Percentiles rank a stretch among this genome's conserved stretches.
These are phyloP conservation scores for Anguilla marmorata DNA, from an alignment of 2,797 vertebrate species.

Conservation along the genomic window DNA sequence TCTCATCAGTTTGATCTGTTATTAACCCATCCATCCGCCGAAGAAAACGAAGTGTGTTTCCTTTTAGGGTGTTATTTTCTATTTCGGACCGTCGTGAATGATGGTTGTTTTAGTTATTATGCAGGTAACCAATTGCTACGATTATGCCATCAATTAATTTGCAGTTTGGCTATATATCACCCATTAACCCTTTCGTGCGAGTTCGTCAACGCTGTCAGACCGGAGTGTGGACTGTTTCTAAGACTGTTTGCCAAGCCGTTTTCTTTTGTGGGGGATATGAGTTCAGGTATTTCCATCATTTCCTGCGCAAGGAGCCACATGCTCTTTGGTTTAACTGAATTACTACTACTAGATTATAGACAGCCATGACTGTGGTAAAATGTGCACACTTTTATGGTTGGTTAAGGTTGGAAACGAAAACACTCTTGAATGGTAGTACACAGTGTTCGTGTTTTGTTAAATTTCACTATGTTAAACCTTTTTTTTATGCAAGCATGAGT, in stretches of 20 bases:
- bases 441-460: not conserved
- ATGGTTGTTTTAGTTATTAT: too few relatives aligned
- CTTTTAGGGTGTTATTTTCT: too few relatives aligned
- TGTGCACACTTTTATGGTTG: not conserved
- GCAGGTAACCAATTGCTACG: too few relatives aligned
- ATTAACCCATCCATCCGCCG: too few relatives aligned
- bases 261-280: not conserved
- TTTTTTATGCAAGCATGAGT: not conserved
- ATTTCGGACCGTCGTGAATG: too few relatives aligned
- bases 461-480: not conserved
- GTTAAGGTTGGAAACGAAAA: not conserved
- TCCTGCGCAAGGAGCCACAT: constrained; percentile 21
- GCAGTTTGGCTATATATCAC: too few relatives aligned
- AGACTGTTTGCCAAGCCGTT: not conserved
- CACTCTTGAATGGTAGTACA: not conserved
- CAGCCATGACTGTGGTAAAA: not conserved
- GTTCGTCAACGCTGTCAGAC: too few relatives aligned
- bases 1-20: too few relatives aligned
- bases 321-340: constrained; percentile 25
- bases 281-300: not conserved
- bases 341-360: constrained; percentile 2
- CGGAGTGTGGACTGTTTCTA: not conserved
- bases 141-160: too few relatives aligned
- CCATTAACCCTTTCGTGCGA: too few relatives aligned
- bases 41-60: too few relatives aligned